Evolutionary conservation across 2,797 vertebrate genomes (phyloP), one percentile per base, ranked within the genome.

Genomic region (Pteronotus mesoamericanus): DNA sequence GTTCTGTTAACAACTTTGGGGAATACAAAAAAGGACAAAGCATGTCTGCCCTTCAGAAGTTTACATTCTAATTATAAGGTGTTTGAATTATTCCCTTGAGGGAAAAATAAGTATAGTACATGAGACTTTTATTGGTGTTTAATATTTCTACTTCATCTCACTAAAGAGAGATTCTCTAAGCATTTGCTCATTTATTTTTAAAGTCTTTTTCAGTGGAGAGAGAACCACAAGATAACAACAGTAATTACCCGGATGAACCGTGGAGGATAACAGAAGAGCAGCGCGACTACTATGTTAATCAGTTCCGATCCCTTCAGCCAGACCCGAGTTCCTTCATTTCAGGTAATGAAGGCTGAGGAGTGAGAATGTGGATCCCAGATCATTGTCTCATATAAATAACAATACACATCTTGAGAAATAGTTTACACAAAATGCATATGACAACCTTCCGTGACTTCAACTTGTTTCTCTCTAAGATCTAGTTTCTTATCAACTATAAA

Each of bases 181-280:
- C 78, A 88, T 92, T 84, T 96, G 39, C 68, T 55, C 86, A 46
- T 89, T 85, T 83, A 64, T 87, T 97, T 97, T 97, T 39, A 69
- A 88, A 99, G 99, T 98, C 98, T 55, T 98, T 98, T 92, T 99
- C 99, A 85, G 98, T 93, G 79, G 99, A 99, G 97, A 98, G 98
- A 97, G 98, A 99, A 95, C 97, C 98, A 16, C 99, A 99, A 91
- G 99, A 98, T 69, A 98, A 89, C 75, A 94, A 55, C 4, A 97
- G 66, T 51, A 99, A 98, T 97, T 98, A 99, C 97, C 97, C 97
- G 0, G 99, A 99, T 16, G 99, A 99, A 97, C 99, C 99, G 97
- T 99, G 99, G 99, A 99, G 99, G 98, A 99, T 99, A 98, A 99
- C 99, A 0, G 99, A 99, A 97, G 99, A 99, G 98, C 99, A 99